Percentiles rank a stretch among this genome's conserved stretches.
These are phyloP conservation scores for Karalla daura DNA, from an alignment of 2,797 vertebrate species.

Conservation along the genomic window DNA sequence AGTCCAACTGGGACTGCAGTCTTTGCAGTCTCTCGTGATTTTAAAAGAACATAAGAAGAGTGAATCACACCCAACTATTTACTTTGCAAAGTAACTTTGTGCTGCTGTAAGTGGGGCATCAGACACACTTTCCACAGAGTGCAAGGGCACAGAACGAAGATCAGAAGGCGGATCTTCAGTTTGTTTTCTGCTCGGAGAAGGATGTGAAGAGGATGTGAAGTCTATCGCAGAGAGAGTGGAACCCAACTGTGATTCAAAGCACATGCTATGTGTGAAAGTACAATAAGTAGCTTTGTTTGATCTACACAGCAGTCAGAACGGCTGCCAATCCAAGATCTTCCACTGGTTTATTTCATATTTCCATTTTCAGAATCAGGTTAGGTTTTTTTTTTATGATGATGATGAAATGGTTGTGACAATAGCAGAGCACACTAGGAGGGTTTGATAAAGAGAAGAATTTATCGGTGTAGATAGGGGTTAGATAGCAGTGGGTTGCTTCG, in stretches of 20 bases:
- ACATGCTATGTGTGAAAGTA: constrained; percentile 6
- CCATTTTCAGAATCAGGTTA: constrained; percentile 10
- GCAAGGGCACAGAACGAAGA: not conserved
- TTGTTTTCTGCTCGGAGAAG: constrained; percentile 15
- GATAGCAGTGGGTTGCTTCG: constrained; percentile 3
- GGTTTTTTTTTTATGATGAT: no score
- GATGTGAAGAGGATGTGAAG: constrained; percentile 18
- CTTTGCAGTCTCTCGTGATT: not conserved
- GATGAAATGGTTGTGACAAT: constrained; percentile 12
- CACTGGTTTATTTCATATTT: constrained; percentile 8
- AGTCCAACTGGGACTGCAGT: constrained; percentile 9
- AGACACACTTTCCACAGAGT: constrained; percentile 8
- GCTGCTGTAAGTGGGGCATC: not conserved
- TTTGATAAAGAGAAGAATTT: not conserved
- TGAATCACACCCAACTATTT: not conserved
- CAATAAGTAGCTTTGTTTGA: constrained; percentile 35
- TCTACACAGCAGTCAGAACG: constrained; percentile 2
- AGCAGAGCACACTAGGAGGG: not conserved
- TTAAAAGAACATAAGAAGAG: not conserved
- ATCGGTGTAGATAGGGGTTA: not conserved
- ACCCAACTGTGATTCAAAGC: constrained; percentile 42
- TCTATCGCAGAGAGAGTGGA: not conserved
- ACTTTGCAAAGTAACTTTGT: constrained; percentile 5
- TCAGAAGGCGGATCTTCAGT: not conserved
- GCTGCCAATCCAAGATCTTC: not conserved